Evolutionary conservation across 2,888 invertebrate genomes (phyloP).

Genomic region (Phalera bucephala): DNA sequence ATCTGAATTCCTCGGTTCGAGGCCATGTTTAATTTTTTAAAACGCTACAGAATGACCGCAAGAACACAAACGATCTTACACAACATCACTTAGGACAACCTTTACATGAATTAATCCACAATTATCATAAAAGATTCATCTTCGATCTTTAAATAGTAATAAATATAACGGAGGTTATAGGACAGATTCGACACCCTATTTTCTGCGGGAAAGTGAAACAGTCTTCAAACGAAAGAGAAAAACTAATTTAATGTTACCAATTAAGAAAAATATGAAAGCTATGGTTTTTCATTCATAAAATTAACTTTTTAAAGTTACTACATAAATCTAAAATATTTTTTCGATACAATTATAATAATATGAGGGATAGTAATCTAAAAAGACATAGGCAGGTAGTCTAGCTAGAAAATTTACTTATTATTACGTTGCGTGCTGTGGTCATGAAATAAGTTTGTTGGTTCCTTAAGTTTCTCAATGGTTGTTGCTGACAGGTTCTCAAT

Average conservation of each 20-base stretch:
- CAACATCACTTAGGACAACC: slow-evolving; percentile 81
- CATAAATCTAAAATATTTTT: no score
- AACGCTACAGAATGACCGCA: slow-evolving; percentile 80
- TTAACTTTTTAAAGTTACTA: no score
- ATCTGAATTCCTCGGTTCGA: slow-evolving; percentile 96
- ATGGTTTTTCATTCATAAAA: slow-evolving; percentile 47
- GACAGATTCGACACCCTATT: slow-evolving; percentile 84
- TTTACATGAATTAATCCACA: slow-evolving; percentile 84
- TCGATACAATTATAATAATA: no score
- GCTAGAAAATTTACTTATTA: no score
- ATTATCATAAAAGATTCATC: slow-evolving; percentile 88
- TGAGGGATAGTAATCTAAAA: no score
- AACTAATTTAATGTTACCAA: slow-evolving; percentile 66
- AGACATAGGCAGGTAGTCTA: no score
- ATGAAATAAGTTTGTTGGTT: no score
- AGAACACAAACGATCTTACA: slow-evolving; percentile 80
- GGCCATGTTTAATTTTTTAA: slow-evolving; percentile 89
- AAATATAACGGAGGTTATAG: slow-evolving; percentile 81
- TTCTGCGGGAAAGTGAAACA: slow-evolving; percentile 83
- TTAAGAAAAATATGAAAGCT: slow-evolving; percentile 41
- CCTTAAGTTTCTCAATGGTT: no score
- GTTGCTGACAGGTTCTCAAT: no score
- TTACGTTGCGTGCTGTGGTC: no score
- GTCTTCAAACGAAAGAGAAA: slow-evolving; percentile 75
- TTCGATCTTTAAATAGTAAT: slow-evolving; percentile 80